Base-by-base conservation (phyloP, 2,888 invertebrate genomes). In the Epsilonema sp. region DNA sequence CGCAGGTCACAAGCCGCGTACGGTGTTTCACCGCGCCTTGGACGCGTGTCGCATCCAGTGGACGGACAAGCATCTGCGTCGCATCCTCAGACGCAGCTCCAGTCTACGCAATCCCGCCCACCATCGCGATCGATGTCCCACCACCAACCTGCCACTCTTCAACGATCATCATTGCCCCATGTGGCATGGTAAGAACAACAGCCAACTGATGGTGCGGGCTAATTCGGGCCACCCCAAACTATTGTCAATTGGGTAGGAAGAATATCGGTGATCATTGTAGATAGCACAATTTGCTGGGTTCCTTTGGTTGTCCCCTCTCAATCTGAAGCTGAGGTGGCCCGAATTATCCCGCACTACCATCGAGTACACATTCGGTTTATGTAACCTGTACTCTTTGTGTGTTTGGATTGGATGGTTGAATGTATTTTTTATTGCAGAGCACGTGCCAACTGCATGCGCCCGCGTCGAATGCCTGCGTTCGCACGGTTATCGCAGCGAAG, bases 31-130 rank as follows among this genome's bases (percentile, higher is more conserved):
- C 64, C 78, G 82, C 64, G 81, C 82, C 47, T 68, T 82, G 57
- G 82, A 82, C 65, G 82, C 82, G 22, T 78, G 80, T 48, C 74
- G 75, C 59, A 76, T 82, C 72, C 78, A 78, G 25, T 82, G 82
- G 82, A 78, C 79, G 63, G 79, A 81, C 66, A 74, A 76, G 55
- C 82, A 82, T 61, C 68, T 83, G 53, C 79, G 80, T 68, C 74
- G 75, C 62, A 79, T 80, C 53, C 78, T 49, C 43, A 53, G 50
- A 42, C 48, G 45, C 47, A 46, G 41, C 25, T 37, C 40, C 39
- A 36, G 26, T 19, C 36, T 22, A 19, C 24, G 26, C 8, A 31
- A 19, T 5, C 4, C 5, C 20, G 11, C 8, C 24, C 26, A 16
- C 8, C 20, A 22, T 5, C 13, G 13, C 26, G 11, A 42, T 13